Percentiles rank a stretch among this genome's conserved stretches.
Evolutionary conservation across 2,113 vertebrate genomes (phyloP).

Genomic region (Cariama cristata): DNA sequence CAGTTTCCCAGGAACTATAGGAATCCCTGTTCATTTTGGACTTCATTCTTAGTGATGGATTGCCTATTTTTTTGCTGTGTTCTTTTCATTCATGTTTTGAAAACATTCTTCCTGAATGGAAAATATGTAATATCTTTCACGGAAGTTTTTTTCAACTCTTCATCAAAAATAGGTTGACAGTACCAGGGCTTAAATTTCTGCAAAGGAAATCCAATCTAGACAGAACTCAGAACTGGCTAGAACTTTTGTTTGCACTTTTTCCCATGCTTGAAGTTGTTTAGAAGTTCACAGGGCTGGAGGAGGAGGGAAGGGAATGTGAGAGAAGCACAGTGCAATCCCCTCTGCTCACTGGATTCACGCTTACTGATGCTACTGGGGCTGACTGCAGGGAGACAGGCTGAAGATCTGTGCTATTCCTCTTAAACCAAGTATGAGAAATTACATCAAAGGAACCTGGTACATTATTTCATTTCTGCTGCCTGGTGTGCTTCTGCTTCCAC

Average conservation of each 20-base stretch:
- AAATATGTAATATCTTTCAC: neutral
- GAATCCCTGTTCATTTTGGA: neutral
- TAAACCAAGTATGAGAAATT: neutral
- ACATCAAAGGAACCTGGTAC: neutral
- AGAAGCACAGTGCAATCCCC: neutral
- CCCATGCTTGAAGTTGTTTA: neutral
- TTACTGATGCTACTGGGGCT: neutral
- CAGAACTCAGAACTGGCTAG: neutral
- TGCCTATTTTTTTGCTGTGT: neutral
- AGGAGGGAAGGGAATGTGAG: neutral
- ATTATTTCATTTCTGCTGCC: neutral
- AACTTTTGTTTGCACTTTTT: neutral
- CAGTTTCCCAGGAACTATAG: neutral
- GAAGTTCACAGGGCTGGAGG: neutral
- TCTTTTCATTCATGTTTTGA: neutral
- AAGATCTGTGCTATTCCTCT: neutral
- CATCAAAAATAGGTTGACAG: neutral
- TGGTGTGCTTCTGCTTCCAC: neutral
- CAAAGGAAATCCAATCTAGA: neutral
- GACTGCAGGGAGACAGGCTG: neutral
- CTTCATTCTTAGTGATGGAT: neutral
- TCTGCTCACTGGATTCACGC: neutral
- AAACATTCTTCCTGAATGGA: neutral
- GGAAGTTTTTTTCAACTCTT: neutral
- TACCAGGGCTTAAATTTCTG: neutral